A percentile compares a stretch with the other conserved stretches of the same genome.
Evolutionary conservation across 2,113 vertebrate genomes (phyloP).

Genomic region (Sclerurus mexicanus): DNA sequence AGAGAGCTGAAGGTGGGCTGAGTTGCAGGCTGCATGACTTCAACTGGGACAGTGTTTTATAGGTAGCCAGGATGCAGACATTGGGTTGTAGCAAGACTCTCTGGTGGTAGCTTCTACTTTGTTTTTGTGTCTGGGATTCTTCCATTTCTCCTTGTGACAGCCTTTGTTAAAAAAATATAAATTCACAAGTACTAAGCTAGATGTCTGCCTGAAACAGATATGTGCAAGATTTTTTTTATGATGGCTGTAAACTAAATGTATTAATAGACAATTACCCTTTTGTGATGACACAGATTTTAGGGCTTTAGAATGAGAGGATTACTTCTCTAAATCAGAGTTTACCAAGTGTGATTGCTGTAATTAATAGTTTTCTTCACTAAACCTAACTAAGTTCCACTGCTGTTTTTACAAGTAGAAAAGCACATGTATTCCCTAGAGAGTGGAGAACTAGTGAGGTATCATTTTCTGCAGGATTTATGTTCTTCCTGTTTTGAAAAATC

Average conservation of each 20-base stretch:
- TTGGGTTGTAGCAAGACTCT: accelerated
- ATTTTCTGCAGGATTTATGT: not conserved
- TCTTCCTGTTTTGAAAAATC: not conserved
- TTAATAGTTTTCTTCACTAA: not conserved
- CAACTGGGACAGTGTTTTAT: not conserved
- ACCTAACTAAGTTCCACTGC: not conserved
- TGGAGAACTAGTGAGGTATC: not conserved
- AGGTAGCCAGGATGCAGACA: accelerated
- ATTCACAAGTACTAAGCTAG: not conserved
- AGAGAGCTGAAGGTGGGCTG: not conserved
- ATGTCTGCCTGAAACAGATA: not conserved
- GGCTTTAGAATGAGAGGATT: not conserved
- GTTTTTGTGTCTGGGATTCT: not conserved
- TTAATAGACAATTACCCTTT: not conserved
- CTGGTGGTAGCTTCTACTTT: not conserved
- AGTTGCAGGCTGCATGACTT: accelerated
- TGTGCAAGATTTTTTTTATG: not conserved
- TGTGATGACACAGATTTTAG: not conserved
- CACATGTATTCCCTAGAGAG: not conserved
- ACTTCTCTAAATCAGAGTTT: not conserved
- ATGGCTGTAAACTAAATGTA: not conserved
- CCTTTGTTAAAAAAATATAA: not conserved
- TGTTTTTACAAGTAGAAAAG: not conserved
- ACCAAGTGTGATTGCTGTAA: not conserved
- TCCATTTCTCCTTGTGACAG: not conserved